These are phyloP conservation scores for Sebastes hubbsi DNA, from an alignment of 2,797 vertebrate species.

Conservation along the genomic window DNA sequence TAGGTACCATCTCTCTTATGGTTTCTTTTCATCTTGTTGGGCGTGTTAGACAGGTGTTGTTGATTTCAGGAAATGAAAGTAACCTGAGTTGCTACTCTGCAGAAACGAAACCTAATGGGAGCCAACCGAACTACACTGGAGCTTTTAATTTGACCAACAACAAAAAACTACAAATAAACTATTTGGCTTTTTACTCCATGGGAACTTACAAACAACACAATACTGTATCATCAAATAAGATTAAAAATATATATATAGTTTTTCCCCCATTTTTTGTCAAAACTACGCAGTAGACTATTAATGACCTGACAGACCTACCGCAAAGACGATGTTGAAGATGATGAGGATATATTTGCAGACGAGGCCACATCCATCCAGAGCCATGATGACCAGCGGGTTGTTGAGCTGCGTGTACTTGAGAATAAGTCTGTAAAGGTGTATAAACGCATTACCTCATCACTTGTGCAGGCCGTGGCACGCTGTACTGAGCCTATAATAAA, in stretches of 20 bases:
- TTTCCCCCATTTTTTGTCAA: not conserved
- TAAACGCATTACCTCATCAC: not conserved
- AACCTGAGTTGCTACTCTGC: not conserved
- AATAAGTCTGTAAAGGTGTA: not conserved
- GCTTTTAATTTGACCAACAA: too few relatives aligned
- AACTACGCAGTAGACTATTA: not conserved
- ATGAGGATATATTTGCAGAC: constrained; percentile 73
- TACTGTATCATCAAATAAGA: not conserved
- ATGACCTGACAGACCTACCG: constrained; percentile 58
- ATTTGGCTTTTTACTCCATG: not conserved
- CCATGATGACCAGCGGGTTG: constrained; percentile 55
- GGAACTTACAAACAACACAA: not conserved
- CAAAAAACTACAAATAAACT: not conserved
- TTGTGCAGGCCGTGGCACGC: not conserved
- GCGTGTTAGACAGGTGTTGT: too few relatives aligned
- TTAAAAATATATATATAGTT: not conserved
- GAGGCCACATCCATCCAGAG: constrained; percentile 70
- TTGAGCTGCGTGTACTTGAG: too few relatives aligned
- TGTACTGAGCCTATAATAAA: rapidly evolving
- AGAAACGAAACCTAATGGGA: not conserved
- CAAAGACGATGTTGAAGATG: constrained; percentile 75
- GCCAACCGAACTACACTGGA: not conserved
- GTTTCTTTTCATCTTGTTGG: too few relatives aligned
- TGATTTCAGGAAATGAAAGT: not conserved
- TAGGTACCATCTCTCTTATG: too few relatives aligned